Conservation (phyloP, 1,140 invertebrate species). For the Atta cephalotes region DNA sequence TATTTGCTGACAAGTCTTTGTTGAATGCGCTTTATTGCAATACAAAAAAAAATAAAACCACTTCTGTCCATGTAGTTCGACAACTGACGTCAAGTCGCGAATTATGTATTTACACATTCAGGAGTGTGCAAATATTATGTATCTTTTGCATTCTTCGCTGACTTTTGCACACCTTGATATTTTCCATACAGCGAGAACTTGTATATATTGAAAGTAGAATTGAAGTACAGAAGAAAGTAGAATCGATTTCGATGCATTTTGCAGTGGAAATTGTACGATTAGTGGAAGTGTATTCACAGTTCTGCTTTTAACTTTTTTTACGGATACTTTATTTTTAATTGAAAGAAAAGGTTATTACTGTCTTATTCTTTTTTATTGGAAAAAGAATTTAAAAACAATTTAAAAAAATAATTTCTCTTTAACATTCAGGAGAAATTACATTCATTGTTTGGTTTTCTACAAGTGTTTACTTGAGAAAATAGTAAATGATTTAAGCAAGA, state of each 20-base stretch:
- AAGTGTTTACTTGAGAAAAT: neutral
- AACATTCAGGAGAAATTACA: neutral
- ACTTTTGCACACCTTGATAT: neutral
- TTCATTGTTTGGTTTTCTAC: neutral
- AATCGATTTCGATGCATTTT: constrained; percentile 26
- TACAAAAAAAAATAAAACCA: constrained; percentile 17
- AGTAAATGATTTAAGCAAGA: neutral
- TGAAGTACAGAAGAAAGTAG: neutral
- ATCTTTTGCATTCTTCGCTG: neutral
- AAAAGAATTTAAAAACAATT: neutral
- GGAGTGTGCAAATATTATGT: neutral
- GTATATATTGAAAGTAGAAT: constrained; percentile 16
- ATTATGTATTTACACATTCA: constrained; percentile 5
- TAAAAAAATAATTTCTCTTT: neutral
- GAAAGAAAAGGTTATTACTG: neutral
- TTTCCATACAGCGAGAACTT: neutral
- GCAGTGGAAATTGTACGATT: neutral
- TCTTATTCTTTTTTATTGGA: neutral
- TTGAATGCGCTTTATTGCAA: constrained; percentile 28
- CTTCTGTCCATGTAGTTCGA: neutral
- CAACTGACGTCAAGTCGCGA: neutral
- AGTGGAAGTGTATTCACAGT: neutral
- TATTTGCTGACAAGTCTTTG: constrained; percentile 22
- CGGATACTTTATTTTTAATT: constrained; percentile 7
- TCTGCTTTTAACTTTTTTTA: neutral